phyloP scores from a whole-genome alignment of 1,140 invertebrate genomes.

The Cotesia chilonis region DNA sequence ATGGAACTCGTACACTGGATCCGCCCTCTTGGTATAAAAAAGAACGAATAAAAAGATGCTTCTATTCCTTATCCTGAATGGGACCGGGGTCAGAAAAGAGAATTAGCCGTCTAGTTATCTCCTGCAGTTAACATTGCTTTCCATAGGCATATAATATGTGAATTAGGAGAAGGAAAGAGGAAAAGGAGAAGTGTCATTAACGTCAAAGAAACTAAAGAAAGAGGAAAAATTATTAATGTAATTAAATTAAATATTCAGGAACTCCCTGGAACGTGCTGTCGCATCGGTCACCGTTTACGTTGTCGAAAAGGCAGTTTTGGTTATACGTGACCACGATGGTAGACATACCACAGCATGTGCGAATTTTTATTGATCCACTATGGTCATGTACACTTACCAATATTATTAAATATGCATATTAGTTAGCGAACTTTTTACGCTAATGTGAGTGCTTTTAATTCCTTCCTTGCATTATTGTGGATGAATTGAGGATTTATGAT shows the following conservation, averaged over 20 bases:
- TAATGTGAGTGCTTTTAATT: neutral
- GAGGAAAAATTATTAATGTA: neutral
- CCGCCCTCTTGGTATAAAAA: conserved; percentile 4
- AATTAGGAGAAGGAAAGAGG: no score
- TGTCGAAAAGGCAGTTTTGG: conserved; percentile 9
- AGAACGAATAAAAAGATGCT: neutral
- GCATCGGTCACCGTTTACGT: conserved; percentile 22
- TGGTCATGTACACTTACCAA: neutral
- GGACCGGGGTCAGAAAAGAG: no score
- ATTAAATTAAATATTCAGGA: neutral
- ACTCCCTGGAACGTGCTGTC: conserved; percentile 16
- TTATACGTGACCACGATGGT: neutral
- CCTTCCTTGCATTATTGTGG: neutral
- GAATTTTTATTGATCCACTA: conserved; percentile 25
- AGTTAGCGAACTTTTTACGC: neutral
- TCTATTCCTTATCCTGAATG: no score
- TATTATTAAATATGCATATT: conserved; percentile 23
- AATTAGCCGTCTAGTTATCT: no score
- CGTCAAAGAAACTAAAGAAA: neutral
- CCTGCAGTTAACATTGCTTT: no score
- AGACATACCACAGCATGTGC: conserved; percentile 1
- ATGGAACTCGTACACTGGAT: conserved; percentile 10
- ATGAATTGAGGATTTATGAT: neutral
- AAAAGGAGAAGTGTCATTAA: no score
- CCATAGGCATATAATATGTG: no score